Conservation (phyloP, 2,797 vertebrate species). For the Glossophaga mutica region DNA sequence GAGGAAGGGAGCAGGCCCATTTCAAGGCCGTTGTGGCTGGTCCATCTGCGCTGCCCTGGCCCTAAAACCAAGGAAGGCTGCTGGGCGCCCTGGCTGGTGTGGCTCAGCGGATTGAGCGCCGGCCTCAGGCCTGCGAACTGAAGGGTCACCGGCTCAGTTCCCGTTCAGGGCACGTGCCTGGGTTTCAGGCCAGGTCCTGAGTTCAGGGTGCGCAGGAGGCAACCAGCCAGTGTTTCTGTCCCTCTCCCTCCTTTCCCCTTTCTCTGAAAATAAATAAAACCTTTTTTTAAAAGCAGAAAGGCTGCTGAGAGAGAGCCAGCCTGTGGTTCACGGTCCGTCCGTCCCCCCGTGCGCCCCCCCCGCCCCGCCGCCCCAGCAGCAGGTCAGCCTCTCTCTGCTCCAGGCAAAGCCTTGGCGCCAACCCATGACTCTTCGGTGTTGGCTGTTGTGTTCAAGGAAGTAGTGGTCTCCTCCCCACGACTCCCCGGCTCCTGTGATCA, state of each 20-base stretch:
- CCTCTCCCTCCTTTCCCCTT: neutral
- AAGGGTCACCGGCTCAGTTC: neutral
- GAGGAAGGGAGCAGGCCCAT: neutral
- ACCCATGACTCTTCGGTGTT: neutral
- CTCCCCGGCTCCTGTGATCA: neutral
- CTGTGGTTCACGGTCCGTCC: neutral
- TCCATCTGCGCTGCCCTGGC: neutral
- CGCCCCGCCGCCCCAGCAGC: accelerated
- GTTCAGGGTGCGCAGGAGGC: too few relatives aligned
- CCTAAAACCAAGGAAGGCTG: neutral
- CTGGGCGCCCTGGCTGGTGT: neutral
- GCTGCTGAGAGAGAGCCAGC: neutral
- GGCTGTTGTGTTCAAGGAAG: neutral
- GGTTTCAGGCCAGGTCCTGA: neutral
- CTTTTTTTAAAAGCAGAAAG: neutral
- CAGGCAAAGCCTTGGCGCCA: accelerated
- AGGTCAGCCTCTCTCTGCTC: neutral
- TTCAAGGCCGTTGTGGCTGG: accelerated
- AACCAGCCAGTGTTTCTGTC: neutral
- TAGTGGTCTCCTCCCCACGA: neutral
- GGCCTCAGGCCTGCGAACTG: neutral
- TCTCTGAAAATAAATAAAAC: neutral
- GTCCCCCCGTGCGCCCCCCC: too few relatives aligned
- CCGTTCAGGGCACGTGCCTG: neutral
- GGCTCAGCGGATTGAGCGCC: neutral